Evolutionary conservation across 64 coral and sea anemone genomes (phyloP).

Genomic region (Orbicella faveolata): DNA sequence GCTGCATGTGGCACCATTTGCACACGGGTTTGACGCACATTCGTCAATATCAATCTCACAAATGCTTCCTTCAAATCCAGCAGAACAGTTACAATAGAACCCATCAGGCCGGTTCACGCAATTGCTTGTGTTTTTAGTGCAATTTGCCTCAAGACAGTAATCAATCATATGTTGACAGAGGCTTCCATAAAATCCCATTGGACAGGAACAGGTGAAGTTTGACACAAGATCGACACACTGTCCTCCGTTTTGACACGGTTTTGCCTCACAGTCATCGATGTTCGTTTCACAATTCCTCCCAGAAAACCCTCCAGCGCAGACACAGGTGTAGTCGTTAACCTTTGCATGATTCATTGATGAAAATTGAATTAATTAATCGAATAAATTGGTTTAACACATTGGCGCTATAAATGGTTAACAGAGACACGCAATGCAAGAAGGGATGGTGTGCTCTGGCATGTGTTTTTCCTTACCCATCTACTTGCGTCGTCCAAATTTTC

Average conservation of each 20-base stretch:
- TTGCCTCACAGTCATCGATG: conserved; percentile 7
- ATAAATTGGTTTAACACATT: too few relatives aligned
- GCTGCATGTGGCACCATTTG: not conserved
- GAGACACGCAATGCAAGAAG: too few relatives aligned
- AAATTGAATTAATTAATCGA: too few relatives aligned
- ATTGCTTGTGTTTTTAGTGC: not conserved
- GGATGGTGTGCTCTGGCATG: too few relatives aligned
- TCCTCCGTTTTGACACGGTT: not conserved
- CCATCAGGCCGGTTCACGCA: not conserved
- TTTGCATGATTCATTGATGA: too few relatives aligned
- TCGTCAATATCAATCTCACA: conserved; percentile 32
- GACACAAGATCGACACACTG: conserved; percentile 6
- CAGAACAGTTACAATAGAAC: conserved; percentile 10
- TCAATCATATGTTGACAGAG: conserved; percentile 3
- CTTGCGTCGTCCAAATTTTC: too few relatives aligned
- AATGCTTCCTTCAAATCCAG: not conserved
- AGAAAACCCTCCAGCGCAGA: too few relatives aligned
- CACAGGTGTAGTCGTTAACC: too few relatives aligned
- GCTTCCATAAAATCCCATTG: conserved; percentile 6
- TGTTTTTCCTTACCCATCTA: too few relatives aligned
- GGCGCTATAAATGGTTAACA: too few relatives aligned
- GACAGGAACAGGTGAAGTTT: conserved; percentile 9
- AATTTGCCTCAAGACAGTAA: conserved; percentile 9
- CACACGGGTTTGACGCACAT: conserved; percentile 7
- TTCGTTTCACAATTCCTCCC: conserved; percentile 14